Conservation (phyloP, 2,888 invertebrate genomes). For the Epicampocera succincta region DNA sequence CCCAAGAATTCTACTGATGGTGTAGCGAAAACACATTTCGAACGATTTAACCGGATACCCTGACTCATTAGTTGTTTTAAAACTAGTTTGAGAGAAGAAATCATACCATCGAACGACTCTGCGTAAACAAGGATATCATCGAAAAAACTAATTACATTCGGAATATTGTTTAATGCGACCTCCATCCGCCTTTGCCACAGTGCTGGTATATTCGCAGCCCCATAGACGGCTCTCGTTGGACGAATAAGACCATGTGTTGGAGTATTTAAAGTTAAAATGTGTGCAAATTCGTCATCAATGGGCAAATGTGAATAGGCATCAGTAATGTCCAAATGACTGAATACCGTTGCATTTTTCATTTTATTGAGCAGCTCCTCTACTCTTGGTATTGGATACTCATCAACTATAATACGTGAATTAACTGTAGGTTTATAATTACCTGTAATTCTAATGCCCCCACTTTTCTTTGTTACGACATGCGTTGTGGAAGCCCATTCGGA, state of each 20-base stretch:
- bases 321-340: slow-evolving; percentile 50
- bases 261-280: no score
- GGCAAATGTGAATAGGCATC: slow-evolving; percentile 32
- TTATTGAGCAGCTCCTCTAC: neutral
- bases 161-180: neutral
- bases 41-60: neutral
- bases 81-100: neutral
- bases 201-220: no score
- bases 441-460: slow-evolving; percentile 20
- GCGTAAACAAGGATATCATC: slow-evolving; percentile 21
- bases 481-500: slow-evolving; percentile 54
- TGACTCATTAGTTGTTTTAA: neutral
- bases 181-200: no score
- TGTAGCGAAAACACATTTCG: slow-evolving; percentile 18
- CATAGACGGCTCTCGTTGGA: no score
- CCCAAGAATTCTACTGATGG: neutral
- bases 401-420: neutral
- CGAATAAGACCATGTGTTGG: no score
- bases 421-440: no score
- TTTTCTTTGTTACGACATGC: slow-evolving; percentile 48
- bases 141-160: slow-evolving; percentile 24
- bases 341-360: slow-evolving; percentile 1
- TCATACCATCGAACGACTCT: neutral
- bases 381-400: slow-evolving; percentile 30
- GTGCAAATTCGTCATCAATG: no score